Percentiles rank a stretch among this genome's conserved stretches.
These are phyloP conservation scores for Microcebus murinus DNA, from an alignment of 2,113 vertebrate genomes.

Conservation along the genomic window DNA sequence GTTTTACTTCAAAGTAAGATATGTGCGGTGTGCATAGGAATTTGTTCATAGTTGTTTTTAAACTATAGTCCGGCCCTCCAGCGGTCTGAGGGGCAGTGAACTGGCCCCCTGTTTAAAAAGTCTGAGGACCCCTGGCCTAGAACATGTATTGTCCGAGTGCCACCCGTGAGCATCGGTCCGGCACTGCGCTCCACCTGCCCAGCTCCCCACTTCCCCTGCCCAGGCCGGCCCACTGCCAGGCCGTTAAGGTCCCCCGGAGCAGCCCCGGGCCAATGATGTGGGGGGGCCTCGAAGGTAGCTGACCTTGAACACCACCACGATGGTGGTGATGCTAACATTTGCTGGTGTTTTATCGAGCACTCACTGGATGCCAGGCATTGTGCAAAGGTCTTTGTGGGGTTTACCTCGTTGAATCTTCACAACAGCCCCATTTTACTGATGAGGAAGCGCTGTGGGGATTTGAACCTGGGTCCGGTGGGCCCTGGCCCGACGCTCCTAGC, in stretches of 20 bases:
- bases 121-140: no score
- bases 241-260: not conserved
- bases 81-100: no score
- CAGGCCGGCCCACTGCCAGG: not conserved
- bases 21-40: no score
- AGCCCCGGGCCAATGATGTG: not conserved
- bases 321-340: not conserved
- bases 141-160: not conserved
- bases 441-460: not conserved
- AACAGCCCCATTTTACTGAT: not conserved
- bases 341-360: not conserved
- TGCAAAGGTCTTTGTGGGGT: not conserved
- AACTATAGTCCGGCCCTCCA: no score
- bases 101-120: no score
- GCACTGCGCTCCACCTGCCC: fast-evolving
- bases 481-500: not conserved
- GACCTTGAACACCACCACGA: not conserved
- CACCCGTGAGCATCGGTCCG: fast-evolving
- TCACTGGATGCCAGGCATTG: not conserved
- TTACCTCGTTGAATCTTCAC: no score
- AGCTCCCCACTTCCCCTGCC: fast-evolving
- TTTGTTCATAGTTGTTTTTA: no score
- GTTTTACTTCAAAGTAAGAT: no score
- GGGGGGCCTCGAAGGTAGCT: not conserved
- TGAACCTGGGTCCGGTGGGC: not conserved